Evolutionary conservation across 1,140 invertebrate genomes (phyloP), one percentile per base, ranked within the genome.

Genomic region (Neoseiulus cucumeris): DNA sequence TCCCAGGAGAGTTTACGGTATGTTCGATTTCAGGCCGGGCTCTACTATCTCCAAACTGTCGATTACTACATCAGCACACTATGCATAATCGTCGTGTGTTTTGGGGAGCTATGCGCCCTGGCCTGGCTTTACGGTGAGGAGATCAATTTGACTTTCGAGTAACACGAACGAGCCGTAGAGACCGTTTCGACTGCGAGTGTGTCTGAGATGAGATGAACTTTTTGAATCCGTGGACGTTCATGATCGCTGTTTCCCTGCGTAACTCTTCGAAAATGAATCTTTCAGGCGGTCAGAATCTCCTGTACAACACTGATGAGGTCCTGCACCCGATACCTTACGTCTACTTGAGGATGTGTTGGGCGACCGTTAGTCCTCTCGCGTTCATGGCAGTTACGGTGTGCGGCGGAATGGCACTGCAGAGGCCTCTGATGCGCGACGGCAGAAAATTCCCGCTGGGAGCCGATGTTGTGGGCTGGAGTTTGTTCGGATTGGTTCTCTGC

Each of bases 51-150:
- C 74, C 87, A 91, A 80, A 75, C 93, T 39, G 86, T 93, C 72
- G 90, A 94, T 73, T 89, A 90, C 74, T 94, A 91, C 74, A 85
- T 89, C 6, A 88, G 89, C 18, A 89, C 87, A 0, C 82, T 91
- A 67, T 89, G 87, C 7, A 85, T 92, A 42, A 91, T 91, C 80
- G 89, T 90, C 70, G 78, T 93, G 42, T 89, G 89, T 41, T 89
- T 93, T 73, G 90, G 92, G 74, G 89, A 94, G 80, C 83, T 90
- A 17, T 85, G 91, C 30, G 89, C 85, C 2, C 84, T 93, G 42
- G 83, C 87, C 0, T 93, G 90, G 90, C 84, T 90, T 71, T 94
- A 93, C 74, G 77, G 77, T 77, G 70, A 71, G 71, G n/a, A n/a
- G n/a, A n/a, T n/a, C n/a, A n/a, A n/a, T n/a, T n/a, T 66, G 1